Base-by-base conservation (phyloP, 2,888 invertebrate species). In the Campoplex capitator region DNA sequence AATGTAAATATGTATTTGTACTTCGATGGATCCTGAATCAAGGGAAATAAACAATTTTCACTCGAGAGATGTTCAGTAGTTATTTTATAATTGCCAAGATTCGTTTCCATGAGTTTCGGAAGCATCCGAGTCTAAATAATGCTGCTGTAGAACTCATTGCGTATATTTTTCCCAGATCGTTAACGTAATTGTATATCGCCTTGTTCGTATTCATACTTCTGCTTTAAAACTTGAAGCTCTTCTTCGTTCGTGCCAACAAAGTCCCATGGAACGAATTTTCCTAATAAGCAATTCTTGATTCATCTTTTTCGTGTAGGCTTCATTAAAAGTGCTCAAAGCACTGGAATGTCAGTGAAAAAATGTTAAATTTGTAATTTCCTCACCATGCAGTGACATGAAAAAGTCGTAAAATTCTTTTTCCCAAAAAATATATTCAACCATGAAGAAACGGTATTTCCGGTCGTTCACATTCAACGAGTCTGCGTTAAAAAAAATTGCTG, bases 51-150 rank as follows among this genome's bases (percentile, higher is more conserved):
- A 75, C 3, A 51, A 45, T 75, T 75, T 58, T 8, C 23, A 11
- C 51, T n/a, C n/a, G 32, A 51, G 16, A 56, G 54, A 16, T 73
- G 28, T 73, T 73, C 6, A 16, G 9, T 35, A 73, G 2, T 11
- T 35, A 35, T 58, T 74, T 74, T 74, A 58, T 74, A 58, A 74
- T 74, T 74, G 54, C 74, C 74, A 56, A 56, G 38, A 42, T 11
- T 74, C 58, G 35, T 56, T 74, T 42, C n/a, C 38, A 23, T 11
- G 54, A 56, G 16, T 42, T 54, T 16, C 38, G 58, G 23, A 58
- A 13, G 35, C 58, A 32, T 2, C 23, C 16, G 23, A 42, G 58
- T 58, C 42, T 38, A 28, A 75, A 58, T 75, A 75, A 56, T 23
- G 58, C 42, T 16, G 74, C 28, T 56, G 67, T 38, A n/a, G 23